These are phyloP conservation scores for Onthophagus sagittarius DNA, from an alignment of 2,888 invertebrate species.

Conservation along the genomic window DNA sequence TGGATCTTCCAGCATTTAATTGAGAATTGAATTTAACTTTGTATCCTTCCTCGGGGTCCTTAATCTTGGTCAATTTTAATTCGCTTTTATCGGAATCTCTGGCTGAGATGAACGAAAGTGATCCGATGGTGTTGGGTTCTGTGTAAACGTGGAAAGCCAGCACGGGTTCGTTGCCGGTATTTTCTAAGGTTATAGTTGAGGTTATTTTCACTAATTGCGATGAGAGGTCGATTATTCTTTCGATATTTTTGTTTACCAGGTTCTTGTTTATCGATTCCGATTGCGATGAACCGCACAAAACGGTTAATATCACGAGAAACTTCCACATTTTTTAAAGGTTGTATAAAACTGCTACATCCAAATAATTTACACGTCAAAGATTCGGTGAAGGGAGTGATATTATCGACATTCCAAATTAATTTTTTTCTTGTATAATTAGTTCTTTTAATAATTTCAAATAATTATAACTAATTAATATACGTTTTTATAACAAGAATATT, in stretches of 20 bases:
- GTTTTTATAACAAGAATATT: no score
- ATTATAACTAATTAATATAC: no score
- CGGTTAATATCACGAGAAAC: constrained; percentile 10
- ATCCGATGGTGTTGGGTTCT: constrained; percentile 59
- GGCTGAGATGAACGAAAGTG: constrained; percentile 72
- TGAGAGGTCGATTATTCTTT: constrained; percentile 80
- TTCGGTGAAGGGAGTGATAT: not conserved
- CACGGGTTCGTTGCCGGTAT: constrained; percentile 69
- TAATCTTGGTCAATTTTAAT: constrained; percentile 41
- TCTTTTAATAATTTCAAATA: no score
- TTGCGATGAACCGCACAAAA: constrained; percentile 12
- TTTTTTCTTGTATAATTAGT: no score
- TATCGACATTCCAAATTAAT: no score
- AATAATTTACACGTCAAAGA: not conserved
- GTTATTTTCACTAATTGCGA: constrained; percentile 85
- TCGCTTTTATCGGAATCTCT: constrained; percentile 61
- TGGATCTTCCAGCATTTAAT: constrained; percentile 57
- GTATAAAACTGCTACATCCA: not conserved
- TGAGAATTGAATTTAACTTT: constrained; percentile 55
- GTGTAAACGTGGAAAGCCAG: constrained; percentile 68
- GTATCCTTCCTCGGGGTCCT: constrained; percentile 43
- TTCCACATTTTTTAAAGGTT: constrained; percentile 18
- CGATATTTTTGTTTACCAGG: constrained; percentile 72
- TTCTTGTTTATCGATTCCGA: constrained; percentile 54
- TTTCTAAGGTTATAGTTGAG: constrained; percentile 77